Conservation (phyloP, 2,888 invertebrate species). For the Hirudinaria manillensis region DNA sequence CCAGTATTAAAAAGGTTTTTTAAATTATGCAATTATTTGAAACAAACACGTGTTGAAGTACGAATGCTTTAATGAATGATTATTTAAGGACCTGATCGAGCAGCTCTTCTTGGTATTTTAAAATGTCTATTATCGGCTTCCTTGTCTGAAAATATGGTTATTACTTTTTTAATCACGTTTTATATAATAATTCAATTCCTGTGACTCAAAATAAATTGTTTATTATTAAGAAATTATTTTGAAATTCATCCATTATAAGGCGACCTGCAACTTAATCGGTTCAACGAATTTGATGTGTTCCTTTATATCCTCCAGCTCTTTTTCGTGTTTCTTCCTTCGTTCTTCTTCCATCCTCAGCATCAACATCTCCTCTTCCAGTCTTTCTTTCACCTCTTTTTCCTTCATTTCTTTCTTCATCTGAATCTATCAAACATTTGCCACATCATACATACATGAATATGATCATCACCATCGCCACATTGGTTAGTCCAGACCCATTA, state of each 20-base stretch:
- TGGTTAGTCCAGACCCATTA: too few relatives aligned
- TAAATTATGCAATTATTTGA: too few relatives aligned
- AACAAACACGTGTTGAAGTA: too few relatives aligned
- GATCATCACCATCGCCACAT: too few relatives aligned
- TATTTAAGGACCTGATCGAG: not conserved
- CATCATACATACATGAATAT: too few relatives aligned
- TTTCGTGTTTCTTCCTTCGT: constrained; percentile 4
- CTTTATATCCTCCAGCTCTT: not conserved
- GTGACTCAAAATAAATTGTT: too few relatives aligned
- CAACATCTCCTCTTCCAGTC: constrained; percentile 3
- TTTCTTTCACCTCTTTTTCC: not conserved
- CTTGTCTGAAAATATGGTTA: not conserved
- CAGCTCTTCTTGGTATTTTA: constrained; percentile 18
- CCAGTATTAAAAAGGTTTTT: too few relatives aligned
- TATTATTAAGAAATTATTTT: not conserved
- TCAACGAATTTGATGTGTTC: constrained; percentile 12
- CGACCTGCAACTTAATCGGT: not conserved
- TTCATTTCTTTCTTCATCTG: constrained; percentile 12
- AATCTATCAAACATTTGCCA: not conserved
- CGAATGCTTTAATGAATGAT: too few relatives aligned
- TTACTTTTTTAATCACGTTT: too few relatives aligned
- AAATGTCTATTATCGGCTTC: not conserved
- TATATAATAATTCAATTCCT: too few relatives aligned
- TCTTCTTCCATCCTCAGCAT: constrained; percentile 8
- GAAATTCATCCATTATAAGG: not conserved